Evolutionary conservation across 2,797 vertebrate species (phyloP), one percentile per base, ranked within the genome.

Genomic region (Vireo griseus): DNA sequence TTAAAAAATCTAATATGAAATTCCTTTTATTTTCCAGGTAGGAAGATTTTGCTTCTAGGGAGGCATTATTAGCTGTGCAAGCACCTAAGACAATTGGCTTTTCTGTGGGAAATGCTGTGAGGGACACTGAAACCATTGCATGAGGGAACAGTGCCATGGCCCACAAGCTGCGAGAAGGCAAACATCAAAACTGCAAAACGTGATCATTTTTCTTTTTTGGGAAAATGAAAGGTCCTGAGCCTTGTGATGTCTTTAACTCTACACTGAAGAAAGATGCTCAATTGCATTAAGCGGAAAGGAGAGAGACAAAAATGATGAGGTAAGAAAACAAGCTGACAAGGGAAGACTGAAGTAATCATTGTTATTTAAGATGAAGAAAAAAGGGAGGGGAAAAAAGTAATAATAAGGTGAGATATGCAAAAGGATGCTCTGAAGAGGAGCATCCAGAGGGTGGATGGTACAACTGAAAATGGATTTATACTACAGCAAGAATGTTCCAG

Each of bases 351-450:
- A 88, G 13, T 3, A 50, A 7, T 39, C 28, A 13, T 5, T 1
- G 11, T 74, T 74, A 35, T 20, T 91, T 48, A 61, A 72, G 12
- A 4, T 62, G 35, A 75, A 65, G 9, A 31, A 68, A 84, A 80
- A 15, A 16, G 35, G 6, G 2, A 11, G 14, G 18, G 6, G 4
- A 0, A 2, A 37, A 47, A 45, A 0, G 0, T 22, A 51, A 24
- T 51, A 39, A 19, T 62, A 44, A 54, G 2, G 4, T 55, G 45
- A 83, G 10, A 15, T 59, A 14, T 26, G 68, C 25, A 73, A 88
- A 82, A 66, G 2, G 3, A 5, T 47, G 11, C 11, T 57, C 14
- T 65, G 28, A 37, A 74, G 50, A 44, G 12, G 33, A 85, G 22
- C 35, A 35, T 67, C n/a, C 16, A 31, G 16, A 40, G 48, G 13